These are phyloP conservation scores for Sphaerophoria taeniata DNA, from an alignment of 2,888 invertebrate species.

Conservation along the genomic window DNA sequence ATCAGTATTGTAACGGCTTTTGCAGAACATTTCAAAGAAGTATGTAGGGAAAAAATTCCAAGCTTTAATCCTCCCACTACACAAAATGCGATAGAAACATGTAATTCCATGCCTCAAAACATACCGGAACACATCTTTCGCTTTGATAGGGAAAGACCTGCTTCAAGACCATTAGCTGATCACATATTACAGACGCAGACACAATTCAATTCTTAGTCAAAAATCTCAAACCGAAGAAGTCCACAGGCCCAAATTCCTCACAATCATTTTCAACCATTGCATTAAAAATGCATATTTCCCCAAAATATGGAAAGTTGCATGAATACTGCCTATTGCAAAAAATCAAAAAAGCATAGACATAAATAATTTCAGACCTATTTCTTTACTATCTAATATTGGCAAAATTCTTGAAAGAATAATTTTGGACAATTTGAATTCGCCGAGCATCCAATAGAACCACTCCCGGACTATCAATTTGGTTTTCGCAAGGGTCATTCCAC, in stretches of 20 bases:
- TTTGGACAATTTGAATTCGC: neutral
- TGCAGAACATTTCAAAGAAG: no score
- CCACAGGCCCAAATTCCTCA: neutral
- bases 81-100: no score
- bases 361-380: constrained; percentile 4
- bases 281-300: constrained; percentile 17
- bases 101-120: no score
- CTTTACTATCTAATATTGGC: neutral
- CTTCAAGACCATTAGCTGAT: no score
- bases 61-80: no score
- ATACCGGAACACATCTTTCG: no score
- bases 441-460: neutral
- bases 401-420: constrained; percentile 14
- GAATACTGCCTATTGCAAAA: neutral
- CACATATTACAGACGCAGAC: neutral
- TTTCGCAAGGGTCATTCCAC: constrained; percentile 17
- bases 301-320: neutral
- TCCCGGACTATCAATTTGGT: neutral
- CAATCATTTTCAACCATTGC: neutral
- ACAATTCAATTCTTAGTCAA: neutral
- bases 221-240: neutral
- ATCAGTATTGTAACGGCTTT: no score
- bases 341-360: neutral
- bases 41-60: no score
- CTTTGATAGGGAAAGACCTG: no score